phyloP scores from a whole-genome alignment of 2,888 invertebrate species.

The Drepanosiphum platanoidis region DNA sequence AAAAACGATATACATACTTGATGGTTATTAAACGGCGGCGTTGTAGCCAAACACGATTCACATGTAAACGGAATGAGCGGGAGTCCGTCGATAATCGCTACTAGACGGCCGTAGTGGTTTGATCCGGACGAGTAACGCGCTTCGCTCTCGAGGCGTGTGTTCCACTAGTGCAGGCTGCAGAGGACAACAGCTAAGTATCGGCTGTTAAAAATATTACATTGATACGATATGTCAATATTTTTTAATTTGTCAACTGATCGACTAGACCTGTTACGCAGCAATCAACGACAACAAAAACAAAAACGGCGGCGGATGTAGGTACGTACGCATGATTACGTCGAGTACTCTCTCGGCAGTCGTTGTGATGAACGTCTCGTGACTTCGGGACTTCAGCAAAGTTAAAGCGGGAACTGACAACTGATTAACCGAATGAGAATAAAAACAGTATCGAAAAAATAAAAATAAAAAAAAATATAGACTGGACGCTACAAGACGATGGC shows the following conservation, averaged over 20 bases:
- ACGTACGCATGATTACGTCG: background rate
- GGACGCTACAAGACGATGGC: background rate
- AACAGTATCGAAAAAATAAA: background rate
- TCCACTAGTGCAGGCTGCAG: background rate
- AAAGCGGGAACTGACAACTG: background rate
- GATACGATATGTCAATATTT: background rate
- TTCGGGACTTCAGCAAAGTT: background rate
- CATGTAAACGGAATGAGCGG: background rate
- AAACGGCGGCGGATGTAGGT: background rate
- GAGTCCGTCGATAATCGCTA: background rate
- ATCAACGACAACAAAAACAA: background rate
- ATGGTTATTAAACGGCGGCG: background rate
- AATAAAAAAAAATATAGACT: background rate
- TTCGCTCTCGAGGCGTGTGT: background rate
- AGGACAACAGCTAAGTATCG: background rate
- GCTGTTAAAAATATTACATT: background rate
- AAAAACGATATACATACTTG: background rate
- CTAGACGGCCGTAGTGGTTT: background rate
- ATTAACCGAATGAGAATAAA: background rate
- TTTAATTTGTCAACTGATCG: too few species aligned
- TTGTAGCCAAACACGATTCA: background rate
- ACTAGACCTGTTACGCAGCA: too few species aligned
- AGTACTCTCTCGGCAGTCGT: too few species aligned
- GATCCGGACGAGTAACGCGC: background rate
- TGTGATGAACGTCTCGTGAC: too few species aligned